Percentiles rank a stretch among this genome's conserved stretches.
phyloP scores from a whole-genome alignment of 2,888 invertebrate genomes.

The Carabus problematicus region DNA sequence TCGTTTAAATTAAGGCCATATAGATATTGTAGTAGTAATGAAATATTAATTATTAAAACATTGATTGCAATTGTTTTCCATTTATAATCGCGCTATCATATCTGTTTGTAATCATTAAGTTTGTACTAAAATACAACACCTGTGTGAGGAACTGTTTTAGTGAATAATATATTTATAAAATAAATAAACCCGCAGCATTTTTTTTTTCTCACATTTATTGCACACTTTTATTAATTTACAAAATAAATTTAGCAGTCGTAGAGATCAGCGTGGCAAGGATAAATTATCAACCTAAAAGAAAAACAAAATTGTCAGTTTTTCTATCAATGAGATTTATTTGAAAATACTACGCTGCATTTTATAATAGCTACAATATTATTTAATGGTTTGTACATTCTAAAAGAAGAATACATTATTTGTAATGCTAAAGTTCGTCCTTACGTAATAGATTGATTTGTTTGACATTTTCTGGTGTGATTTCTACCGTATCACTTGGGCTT shows the following conservation, averaged over 20 bases:
- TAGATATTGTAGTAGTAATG: too few relatives aligned
- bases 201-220: conserved; percentile 15
- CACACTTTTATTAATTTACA: conserved; percentile 15
- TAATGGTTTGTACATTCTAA: not conserved
- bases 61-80: not conserved
- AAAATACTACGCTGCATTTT: conserved; percentile 9
- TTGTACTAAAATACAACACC: conserved; percentile 29
- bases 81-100: conserved; percentile 9
- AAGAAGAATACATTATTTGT: not conserved
- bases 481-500: conserved; percentile 48
- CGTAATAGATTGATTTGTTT: conserved; percentile 43
- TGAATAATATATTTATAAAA: conserved; percentile 40
- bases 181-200: conserved; percentile 10
- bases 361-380: not conserved
- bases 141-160: conserved; percentile 32
- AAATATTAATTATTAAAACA: too few relatives aligned
- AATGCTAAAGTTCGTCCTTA: conserved; percentile 46
- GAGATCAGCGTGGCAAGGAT: too few relatives aligned
- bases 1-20: too few relatives aligned
- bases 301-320: conserved; percentile 1
- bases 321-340: conserved; percentile 19
- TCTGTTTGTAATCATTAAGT: conserved; percentile 29
- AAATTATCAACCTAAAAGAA: conserved; percentile 30
- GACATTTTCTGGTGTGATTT: conserved; percentile 45
- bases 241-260: too few relatives aligned